A percentile compares a stretch with the other conserved stretches of the same genome.
These are phyloP conservation scores for Phalloptychus januarius DNA, from an alignment of 2,797 vertebrate genomes.

Conservation along the genomic window DNA sequence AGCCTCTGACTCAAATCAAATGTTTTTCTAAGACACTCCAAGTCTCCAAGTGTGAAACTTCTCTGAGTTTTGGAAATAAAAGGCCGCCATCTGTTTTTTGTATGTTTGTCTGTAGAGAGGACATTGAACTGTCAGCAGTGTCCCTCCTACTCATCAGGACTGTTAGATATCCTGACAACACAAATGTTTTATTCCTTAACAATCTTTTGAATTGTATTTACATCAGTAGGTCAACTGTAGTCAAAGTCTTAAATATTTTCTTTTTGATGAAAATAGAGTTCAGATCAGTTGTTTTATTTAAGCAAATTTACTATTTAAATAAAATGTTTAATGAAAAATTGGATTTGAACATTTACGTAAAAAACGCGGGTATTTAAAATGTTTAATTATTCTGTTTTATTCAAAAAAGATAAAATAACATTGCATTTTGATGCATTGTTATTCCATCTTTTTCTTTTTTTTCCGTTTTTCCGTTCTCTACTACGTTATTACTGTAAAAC, in stretches of 20 bases:
- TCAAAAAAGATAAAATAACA: conserved; percentile 3
- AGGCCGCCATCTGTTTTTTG: conserved; percentile 80
- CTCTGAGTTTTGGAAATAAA: conserved; percentile 73
- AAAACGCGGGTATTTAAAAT: neutral
- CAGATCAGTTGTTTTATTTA: conserved; percentile 26
- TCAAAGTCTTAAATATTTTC: conserved; percentile 27
- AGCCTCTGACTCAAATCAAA: conserved; percentile 71
- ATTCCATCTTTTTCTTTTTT: neutral
- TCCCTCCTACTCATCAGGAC: conserved; percentile 63
- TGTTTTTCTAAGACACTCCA: conserved; percentile 66
- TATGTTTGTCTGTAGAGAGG: conserved; percentile 66
- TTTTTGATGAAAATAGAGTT: conserved; percentile 10
- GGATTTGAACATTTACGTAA: conserved; percentile 8
- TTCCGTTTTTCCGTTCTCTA: conserved; percentile 3
- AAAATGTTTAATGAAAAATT: conserved; percentile 10
- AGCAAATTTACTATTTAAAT: neutral
- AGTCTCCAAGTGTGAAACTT: conserved; percentile 68
- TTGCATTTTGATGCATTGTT: neutral
- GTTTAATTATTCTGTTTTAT: neutral
- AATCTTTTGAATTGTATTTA: conserved; percentile 50
- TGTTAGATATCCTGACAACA: conserved; percentile 61
- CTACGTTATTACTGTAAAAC: conserved; percentile 41
- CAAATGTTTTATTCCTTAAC: conserved; percentile 46
- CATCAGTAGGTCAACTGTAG: conserved; percentile 25
- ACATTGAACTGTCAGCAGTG: conserved; percentile 73